These are phyloP conservation scores for Scrobipalpa atriplicella DNA, from an alignment of 2,888 invertebrate genomes.

Conservation along the genomic window DNA sequence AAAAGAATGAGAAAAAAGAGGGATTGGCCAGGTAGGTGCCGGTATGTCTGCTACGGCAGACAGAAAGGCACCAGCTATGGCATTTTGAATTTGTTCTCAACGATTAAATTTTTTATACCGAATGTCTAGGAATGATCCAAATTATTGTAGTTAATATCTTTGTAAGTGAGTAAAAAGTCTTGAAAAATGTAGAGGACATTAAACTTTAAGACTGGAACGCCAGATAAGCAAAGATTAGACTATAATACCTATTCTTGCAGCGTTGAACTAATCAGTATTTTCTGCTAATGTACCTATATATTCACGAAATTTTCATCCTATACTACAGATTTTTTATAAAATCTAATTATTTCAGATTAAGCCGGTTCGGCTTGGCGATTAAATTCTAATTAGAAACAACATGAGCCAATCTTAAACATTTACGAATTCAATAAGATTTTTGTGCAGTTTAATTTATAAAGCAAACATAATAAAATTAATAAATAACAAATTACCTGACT, in stretches of 20 bases:
- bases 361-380: too few relatives aligned
- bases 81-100: conserved; percentile 47
- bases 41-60: conserved; percentile 71
- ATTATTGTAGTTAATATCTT: conserved; percentile 2
- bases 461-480: not conserved
- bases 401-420: too few relatives aligned
- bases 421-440: too few relatives aligned
- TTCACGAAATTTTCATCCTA: too few relatives aligned
- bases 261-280: too few relatives aligned
- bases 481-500: not conserved
- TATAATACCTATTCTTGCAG: too few relatives aligned
- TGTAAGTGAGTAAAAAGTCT: not conserved
- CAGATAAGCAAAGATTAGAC: too few relatives aligned
- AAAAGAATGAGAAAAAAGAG: conserved; percentile 51
- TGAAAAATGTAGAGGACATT: not conserved
- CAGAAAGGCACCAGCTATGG: conserved; percentile 71
- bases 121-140: conserved; percentile 7
- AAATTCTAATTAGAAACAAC: too few relatives aligned
- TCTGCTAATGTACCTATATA: too few relatives aligned
- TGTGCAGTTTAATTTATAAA: too few relatives aligned
- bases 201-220: not conserved
- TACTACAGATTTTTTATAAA: too few relatives aligned
- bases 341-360: too few relatives aligned
- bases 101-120: conserved; percentile 28
- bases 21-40: conserved; percentile 77